These are phyloP conservation scores for Listrodromus nycthemerus DNA, from an alignment of 2,888 invertebrate genomes.

Conservation along the genomic window DNA sequence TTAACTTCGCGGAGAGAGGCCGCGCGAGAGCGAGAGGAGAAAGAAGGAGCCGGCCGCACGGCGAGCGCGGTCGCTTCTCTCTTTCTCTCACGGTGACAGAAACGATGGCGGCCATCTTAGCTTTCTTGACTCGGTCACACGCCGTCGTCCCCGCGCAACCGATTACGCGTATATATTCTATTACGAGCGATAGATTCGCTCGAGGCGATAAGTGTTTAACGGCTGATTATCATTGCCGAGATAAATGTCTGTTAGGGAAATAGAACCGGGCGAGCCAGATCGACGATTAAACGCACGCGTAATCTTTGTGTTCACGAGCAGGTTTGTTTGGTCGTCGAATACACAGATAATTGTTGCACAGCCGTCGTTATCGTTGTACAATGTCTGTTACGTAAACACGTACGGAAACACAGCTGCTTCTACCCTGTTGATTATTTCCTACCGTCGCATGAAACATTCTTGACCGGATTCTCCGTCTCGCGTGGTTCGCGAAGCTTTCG, in stretches of 20 bases:
- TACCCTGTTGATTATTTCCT: neutral
- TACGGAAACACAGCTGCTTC: neutral
- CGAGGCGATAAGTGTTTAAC: neutral
- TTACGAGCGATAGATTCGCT: conserved; percentile 70
- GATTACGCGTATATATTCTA: conserved; percentile 66
- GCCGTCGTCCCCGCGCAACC: conserved; percentile 21
- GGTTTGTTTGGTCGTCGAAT: conserved; percentile 38
- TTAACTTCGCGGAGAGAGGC: conserved; percentile 5
- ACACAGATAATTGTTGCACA: conserved; percentile 22
- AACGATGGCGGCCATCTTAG: conserved; percentile 74
- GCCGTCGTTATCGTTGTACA: neutral
- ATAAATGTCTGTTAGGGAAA: neutral
- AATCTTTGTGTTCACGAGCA: conserved; percentile 37
- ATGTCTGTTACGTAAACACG: neutral
- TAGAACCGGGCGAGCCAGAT: neutral
- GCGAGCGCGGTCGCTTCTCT: conserved; percentile 24
- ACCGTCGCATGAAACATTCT: conserved; percentile 46
- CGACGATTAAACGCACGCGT: neutral
- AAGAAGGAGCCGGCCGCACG: conserved; percentile 8
- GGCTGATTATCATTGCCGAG: conserved; percentile 13
- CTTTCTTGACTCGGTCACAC: conserved; percentile 44
- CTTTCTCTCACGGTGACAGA: conserved; percentile 46
- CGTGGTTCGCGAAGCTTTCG: conserved; percentile 3
- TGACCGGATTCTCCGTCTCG: conserved; percentile 61
- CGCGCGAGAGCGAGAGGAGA: conserved; percentile 25